Base-by-base conservation (phyloP, 2,797 vertebrate species). In the Pampus argenteus region DNA sequence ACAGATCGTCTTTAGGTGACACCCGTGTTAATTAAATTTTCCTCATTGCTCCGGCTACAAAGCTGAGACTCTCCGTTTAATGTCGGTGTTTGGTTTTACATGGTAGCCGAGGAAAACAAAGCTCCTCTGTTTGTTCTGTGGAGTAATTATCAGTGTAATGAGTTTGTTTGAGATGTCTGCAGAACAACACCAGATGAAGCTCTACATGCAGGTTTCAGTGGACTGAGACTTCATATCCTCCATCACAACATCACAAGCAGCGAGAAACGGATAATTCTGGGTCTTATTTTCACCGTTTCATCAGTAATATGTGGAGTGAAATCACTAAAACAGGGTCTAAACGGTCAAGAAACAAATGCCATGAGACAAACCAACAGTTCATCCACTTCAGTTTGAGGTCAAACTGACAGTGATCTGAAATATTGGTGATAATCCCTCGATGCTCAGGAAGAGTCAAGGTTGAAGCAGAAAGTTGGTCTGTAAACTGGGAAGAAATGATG, bases 21-120 rank as follows among this genome's bases (percentile, higher is more conserved):
- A 65, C 63, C 25, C 25, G 18, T 48, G 81, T 81, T 87, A 74
- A 86, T 88, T 74, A 75, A 60, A 77, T 76, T 59, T 52, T 48
- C 56, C 54, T 50, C 28, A 18, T 23, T 44, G 38, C 18, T 55
- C 26, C 11, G 5, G 13, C 66, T 34, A 23, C 76, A 65, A 69
- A 70, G 71, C 57, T 1, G 20, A 50, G 64, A 42, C 1, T n/a
- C 26, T 51, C 2, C 0, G 0, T 71, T 65, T 71, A 62, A 76
- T 31, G 74, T 52, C 10, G 4, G 9, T 4, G 34, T 73, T 81
- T 1, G 26, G 31, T 80, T 65, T 40, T 25, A 17, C 14, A 6
- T 22, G 0, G 15, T 11, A 1, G 42, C 17, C 0, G 22, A 29
- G 38, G 11, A 63, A 55, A 83, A 26, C 1, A 0, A 54, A 58